Conservation (phyloP, 2,797 vertebrate genomes). For the Melanotaenia pygmaea region DNA sequence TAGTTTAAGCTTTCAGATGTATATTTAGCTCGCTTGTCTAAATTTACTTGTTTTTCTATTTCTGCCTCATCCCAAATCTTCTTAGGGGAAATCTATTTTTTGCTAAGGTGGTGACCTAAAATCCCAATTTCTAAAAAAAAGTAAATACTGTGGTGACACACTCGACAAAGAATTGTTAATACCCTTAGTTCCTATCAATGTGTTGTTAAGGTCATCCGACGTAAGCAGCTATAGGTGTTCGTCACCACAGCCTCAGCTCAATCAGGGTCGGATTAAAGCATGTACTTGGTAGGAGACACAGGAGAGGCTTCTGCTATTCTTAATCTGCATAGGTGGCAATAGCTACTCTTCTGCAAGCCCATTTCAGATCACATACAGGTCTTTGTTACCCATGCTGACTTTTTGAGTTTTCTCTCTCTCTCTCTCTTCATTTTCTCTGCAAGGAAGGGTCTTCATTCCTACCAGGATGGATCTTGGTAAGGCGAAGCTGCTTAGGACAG, state of each 20-base stretch:
- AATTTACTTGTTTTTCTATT: neutral
- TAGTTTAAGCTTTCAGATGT: neutral
- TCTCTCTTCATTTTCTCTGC: constrained; percentile 13
- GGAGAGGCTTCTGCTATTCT: constrained; percentile 80
- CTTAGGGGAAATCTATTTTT: neutral
- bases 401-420: constrained; percentile 18
- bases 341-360: constrained; percentile 37
- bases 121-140: neutral
- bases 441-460: constrained; percentile 29
- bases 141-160: constrained; percentile 16
- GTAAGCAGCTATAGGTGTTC: constrained; percentile 81
- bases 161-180: constrained; percentile 46
- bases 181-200: constrained; percentile 38
- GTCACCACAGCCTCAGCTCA: constrained; percentile 73
- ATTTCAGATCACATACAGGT: constrained; percentile 19
- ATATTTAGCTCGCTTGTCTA: neutral
- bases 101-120: neutral
- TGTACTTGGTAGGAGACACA: constrained; percentile 74
- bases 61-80: neutral
- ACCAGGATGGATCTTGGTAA: constrained; percentile 92
- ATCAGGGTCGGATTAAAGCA: constrained; percentile 80
- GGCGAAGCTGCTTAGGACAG: constrained; percentile 91
- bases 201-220: constrained; percentile 71
- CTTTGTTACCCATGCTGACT: constrained; percentile 35
- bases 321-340: constrained; percentile 73